Base-by-base conservation (phyloP, 2,113 vertebrate genomes). In the Burhinus oedicnemus region DNA sequence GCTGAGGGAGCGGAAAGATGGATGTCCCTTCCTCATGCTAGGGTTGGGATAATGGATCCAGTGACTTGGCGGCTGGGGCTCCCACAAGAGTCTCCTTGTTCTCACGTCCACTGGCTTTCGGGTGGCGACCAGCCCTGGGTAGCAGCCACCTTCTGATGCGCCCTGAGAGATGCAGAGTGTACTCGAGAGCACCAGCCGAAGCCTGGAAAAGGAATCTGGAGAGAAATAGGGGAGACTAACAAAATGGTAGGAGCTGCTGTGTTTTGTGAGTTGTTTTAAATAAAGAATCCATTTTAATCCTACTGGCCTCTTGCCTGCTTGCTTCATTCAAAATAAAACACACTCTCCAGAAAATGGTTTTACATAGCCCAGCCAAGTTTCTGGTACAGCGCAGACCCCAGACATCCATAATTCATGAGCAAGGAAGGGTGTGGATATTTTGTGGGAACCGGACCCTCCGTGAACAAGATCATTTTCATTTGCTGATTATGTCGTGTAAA, bases 351-450 rank as follows among this genome's bases (percentile, higher is more conserved):
- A 97, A 96, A 96, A 97, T 52, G 14, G 77, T 91, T 93, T 95
- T 88, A 75, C 64, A 58, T 45, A 97, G 75, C 51, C 75, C 71
- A 94, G 96, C 97, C 97, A 97, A 97, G 89, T 95, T 97, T 97
- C 89, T 97, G 91, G 91, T 88, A 87, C 60, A 94, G 85, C 38
- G 5, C 89, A 94, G 89, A 69, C 76, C 92, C 75, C 87, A 97
- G 87, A 95, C 91, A 96, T 95, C 95, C 93, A 95, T 97, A 97
- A 97, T 96, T 97, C 94, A 96, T 95, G 89, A 95, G 64, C 68
- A 89, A 94, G 71, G 89, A 87, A 93, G 95, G 89, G 96, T 96
- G 95, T 94, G 94, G 96, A 95, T 90, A 77, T 93, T 94, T 93
- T 96, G 95, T 95, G 96, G 95, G 93, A 97, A 93, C 87, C 1